These are phyloP conservation scores for Eugnorisma glareosa DNA, from an alignment of 2,888 invertebrate species.

Conservation along the genomic window DNA sequence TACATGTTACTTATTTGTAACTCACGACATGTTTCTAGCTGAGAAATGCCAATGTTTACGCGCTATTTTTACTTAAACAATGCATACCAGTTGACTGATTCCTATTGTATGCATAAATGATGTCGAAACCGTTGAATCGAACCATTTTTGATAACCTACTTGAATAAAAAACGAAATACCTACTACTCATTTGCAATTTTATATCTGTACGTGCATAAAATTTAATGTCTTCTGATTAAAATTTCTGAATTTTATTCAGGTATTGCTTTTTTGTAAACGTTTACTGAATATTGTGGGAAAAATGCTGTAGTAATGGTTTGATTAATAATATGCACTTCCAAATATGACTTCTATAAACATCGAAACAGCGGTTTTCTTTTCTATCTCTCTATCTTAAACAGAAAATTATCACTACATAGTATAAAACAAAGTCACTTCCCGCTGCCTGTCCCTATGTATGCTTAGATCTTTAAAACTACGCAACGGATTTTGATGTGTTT, in stretches of 20 bases:
- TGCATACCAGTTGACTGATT: conserved; percentile 33
- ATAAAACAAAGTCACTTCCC: no score
- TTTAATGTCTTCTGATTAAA: conserved; percentile 29
- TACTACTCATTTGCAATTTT: conserved; percentile 27
- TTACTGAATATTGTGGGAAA: neutral
- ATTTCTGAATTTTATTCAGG: conserved; percentile 22
- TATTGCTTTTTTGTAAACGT: conserved; percentile 20
- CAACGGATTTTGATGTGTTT: no score
- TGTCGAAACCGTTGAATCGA: conserved; percentile 44
- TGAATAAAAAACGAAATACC: conserved; percentile 36
- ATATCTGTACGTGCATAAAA: conserved; percentile 34
- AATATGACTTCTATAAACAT: neutral
- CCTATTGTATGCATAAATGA: conserved; percentile 32
- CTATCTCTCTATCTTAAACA: neutral
- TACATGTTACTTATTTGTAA: conserved; percentile 23
- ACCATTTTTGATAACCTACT: conserved; percentile 54
- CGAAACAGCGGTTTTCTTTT: neutral
- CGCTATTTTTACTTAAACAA: conserved; percentile 39
- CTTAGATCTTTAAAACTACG: no score
- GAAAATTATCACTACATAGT: neutral
- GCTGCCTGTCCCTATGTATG: no score
- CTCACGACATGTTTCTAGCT: neutral
- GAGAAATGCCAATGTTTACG: conserved; percentile 20
- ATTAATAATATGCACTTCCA: neutral
- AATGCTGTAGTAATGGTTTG: neutral